Base-by-base conservation (phyloP, 2,888 invertebrate species). In the Troides oblongomaculatus region DNA sequence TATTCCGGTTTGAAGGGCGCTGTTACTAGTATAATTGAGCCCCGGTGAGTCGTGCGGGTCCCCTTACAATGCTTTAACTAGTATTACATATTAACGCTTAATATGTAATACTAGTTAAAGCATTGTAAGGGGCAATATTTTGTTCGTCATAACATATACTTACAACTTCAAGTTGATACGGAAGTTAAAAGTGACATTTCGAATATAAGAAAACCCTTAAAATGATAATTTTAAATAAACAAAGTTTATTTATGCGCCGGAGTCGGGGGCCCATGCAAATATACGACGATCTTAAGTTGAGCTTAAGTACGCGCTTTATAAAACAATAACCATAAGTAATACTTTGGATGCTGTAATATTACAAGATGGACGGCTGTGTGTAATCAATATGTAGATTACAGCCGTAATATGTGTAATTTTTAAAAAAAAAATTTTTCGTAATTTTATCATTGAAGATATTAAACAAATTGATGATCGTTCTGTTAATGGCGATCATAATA, bases 261-360 rank as follows among this genome's bases (percentile, higher is more conserved):
- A 21, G 25, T 18, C 25, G 12, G 18, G 25, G 50, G 14, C 21
- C 30, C 21, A 65, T 65, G 57, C 61, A 46, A 62, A 61, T 61
- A 65, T 62, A 62, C 17, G 36, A 65, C 30, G 62, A 64, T 56
- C 62, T 62, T 64, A 69, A 46, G 46, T 46, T 12, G 46, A 46
- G 46, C 3, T 46, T 46, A 46, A 69, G 17, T 39, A 65, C 25
- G 18, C 60, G 39, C 64, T 69, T 69, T 69, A 53, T 46, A 64
- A 60, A 69, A 69, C 64, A 69, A 64, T 69, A 61, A 69, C 7
- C 68, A 39, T 68, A 64, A 68, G 43, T 62, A 57, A 67, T 67
- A n/a, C 30, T 30, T 66, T 62, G 53, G 18, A 56, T n/a, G 39
- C 62, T 53, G 30, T 25, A 57, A 69, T 14, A 14, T 46, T 12